Evolutionary conservation across 2,888 invertebrate genomes (phyloP).

Genomic region (Anaspis maculata): DNA sequence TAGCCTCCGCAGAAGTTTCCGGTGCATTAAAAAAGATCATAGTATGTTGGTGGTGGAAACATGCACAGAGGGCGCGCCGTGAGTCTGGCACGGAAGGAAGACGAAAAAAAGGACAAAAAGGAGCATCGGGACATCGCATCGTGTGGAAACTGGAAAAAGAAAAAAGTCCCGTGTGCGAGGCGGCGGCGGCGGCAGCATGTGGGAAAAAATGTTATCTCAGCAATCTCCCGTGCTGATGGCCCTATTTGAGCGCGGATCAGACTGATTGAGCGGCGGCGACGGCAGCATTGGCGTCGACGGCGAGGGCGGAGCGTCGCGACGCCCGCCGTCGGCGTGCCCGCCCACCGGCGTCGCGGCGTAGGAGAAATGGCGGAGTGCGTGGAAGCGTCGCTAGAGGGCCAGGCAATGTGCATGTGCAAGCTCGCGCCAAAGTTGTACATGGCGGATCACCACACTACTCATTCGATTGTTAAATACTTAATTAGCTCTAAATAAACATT

Average conservation of each 20-base stretch:
- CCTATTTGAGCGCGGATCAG: conserved; percentile 7
- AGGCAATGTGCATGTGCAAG: conserved; percentile 29
- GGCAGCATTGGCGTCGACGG: conserved; percentile 16
- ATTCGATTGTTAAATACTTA: conserved; percentile 25
- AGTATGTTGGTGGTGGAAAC: too few relatives aligned
- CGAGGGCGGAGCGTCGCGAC: conserved; percentile 21
- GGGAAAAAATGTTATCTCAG: conserved; percentile 12
- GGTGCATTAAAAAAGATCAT: too few relatives aligned
- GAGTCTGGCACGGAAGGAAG: neutral
- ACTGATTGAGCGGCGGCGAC: conserved; percentile 12
- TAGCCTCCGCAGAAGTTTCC: too few relatives aligned
- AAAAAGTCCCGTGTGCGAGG: too few relatives aligned
- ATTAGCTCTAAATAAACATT: conserved; percentile 24
- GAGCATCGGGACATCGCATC: neutral
- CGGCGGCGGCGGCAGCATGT: neutral
- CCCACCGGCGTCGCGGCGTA: conserved; percentile 18
- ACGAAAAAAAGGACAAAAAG: neutral
- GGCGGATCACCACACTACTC: conserved; percentile 31
- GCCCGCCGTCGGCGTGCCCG: conserved; percentile 14
- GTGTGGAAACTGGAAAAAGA: too few relatives aligned
- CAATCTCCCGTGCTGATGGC: conserved; percentile 10
- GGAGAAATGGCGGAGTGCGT: conserved; percentile 27
- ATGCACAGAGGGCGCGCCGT: too few relatives aligned
- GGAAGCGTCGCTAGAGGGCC: conserved; percentile 34
- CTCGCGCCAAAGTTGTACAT: conserved; percentile 29